A percentile compares a stretch with the other conserved stretches of the same genome.
Evolutionary conservation across 2,888 invertebrate species (phyloP).

Genomic region (Diadegma fenestrale): DNA sequence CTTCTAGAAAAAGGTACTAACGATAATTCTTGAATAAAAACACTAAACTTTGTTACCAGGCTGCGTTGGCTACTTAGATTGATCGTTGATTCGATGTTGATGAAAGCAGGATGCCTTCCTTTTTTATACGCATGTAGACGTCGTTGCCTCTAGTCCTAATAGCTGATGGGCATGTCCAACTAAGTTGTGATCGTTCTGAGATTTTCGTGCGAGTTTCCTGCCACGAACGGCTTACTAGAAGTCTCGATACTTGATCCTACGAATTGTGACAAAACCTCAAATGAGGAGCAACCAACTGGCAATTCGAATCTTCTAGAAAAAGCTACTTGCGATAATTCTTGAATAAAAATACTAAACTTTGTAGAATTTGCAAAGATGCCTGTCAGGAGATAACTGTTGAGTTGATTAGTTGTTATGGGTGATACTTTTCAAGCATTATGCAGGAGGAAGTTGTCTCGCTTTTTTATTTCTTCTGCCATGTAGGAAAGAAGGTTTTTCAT

Average conservation of each 20-base stretch:
- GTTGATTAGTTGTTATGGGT: neutral
- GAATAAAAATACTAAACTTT: neutral
- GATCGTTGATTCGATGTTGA: constrained; percentile 5
- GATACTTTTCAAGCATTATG: neutral
- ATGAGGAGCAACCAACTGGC: neutral
- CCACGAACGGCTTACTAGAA: neutral
- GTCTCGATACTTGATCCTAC: neutral
- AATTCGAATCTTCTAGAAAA: neutral
- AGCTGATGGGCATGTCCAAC: neutral
- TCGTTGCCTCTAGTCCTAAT: neutral
- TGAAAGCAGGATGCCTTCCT: neutral
- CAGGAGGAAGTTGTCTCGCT: constrained; percentile 1
- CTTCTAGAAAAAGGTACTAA: neutral
- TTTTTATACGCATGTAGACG: neutral
- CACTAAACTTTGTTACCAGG: neutral
- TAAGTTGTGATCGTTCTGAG: neutral
- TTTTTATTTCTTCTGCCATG: neutral
- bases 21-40: neutral
- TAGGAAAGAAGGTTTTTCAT: constrained; percentile 13
- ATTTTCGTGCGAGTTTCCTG: neutral
- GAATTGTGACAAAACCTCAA: neutral
- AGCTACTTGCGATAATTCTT: neutral
- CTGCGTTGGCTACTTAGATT: neutral
- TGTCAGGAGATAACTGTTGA: neutral
- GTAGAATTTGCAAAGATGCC: neutral